Evolutionary conservation across 2,797 vertebrate species (phyloP).

Genomic region (Xerus rutilus): DNA sequence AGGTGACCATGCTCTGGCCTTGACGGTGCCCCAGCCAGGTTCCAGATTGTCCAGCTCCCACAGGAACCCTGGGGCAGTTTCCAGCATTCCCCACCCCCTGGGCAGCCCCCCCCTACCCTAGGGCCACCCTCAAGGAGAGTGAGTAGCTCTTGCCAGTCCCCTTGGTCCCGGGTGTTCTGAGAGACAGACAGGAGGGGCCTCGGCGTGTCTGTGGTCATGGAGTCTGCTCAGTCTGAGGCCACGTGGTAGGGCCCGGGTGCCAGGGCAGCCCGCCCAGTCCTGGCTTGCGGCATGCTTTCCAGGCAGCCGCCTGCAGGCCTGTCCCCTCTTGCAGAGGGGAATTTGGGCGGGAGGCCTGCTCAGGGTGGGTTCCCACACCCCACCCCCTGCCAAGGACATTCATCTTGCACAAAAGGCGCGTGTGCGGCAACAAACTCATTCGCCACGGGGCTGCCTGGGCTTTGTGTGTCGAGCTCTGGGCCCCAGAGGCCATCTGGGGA

Average conservation of each 20-base stretch:
- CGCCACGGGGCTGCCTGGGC: constrained; percentile 86
- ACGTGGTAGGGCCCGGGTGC: neutral
- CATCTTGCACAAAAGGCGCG: constrained; percentile 91
- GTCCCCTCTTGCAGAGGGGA: neutral
- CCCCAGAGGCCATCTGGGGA: constrained; percentile 89
- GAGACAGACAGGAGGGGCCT: too few relatives aligned
- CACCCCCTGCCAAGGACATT: constrained; percentile 80
- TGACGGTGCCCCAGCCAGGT: neutral
- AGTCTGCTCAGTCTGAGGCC: neutral
- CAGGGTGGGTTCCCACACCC: constrained; percentile 91
- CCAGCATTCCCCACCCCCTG: neutral
- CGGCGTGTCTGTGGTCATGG: rapidly evolving
- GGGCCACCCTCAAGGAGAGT: neutral
- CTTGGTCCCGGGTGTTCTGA: neutral
- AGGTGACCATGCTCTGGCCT: neutral
- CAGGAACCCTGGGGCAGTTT: neutral
- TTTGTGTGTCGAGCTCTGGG: constrained; percentile 85
- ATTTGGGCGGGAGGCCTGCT: constrained; percentile 64
- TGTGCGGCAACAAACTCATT: constrained; percentile 91
- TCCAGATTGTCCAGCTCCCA: neutral
- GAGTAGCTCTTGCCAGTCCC: neutral
- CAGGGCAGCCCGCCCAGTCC: neutral
- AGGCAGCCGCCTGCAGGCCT: neutral
- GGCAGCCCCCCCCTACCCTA: too few relatives aligned
- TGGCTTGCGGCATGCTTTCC: neutral